phyloP scores from a whole-genome alignment of 92 coral and sea anemone species.

The Porites divaricata region DNA sequence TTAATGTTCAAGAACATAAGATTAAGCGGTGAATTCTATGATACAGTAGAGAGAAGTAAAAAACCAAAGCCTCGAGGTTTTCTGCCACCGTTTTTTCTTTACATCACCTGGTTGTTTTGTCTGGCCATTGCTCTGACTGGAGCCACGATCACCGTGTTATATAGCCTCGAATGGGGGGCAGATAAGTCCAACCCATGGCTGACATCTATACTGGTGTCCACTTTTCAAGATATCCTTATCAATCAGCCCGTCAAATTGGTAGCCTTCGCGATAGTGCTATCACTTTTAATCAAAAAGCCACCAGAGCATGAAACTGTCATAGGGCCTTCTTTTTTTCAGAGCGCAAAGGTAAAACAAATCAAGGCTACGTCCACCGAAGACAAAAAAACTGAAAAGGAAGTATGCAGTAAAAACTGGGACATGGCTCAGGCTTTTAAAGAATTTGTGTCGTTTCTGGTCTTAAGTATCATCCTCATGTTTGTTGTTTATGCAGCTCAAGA shows the following conservation, averaged over 20 bases:
- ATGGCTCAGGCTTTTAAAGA: neutral
- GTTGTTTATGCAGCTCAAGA: neutral
- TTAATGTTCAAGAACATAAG: conserved; percentile 11
- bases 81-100: too few relatives aligned
- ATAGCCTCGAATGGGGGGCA: too few relatives aligned
- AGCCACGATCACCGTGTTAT: conserved; percentile 56
- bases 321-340: conserved; percentile 1
- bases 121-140: conserved; percentile 67
- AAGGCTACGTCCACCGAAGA: conserved; percentile 24
- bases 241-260: too few relatives aligned
- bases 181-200: conserved; percentile 42
- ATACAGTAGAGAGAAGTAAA: neutral
- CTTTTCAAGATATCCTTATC: conserved; percentile 55
- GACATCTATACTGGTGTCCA: conserved; percentile 69
- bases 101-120: conserved; percentile 59
- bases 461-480: neutral
- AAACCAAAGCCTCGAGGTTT: neutral
- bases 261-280: conserved; percentile 62
- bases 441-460: conserved; percentile 3
- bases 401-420: neutral
- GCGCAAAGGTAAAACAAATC: conserved; percentile 2
- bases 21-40: neutral
- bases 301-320: conserved; percentile 70
- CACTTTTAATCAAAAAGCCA: conserved; percentile 69
- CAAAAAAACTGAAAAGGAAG: neutral